Evolutionary conservation across 2,797 vertebrate genomes (phyloP).

Genomic region (Hipposideros larvatus): DNA sequence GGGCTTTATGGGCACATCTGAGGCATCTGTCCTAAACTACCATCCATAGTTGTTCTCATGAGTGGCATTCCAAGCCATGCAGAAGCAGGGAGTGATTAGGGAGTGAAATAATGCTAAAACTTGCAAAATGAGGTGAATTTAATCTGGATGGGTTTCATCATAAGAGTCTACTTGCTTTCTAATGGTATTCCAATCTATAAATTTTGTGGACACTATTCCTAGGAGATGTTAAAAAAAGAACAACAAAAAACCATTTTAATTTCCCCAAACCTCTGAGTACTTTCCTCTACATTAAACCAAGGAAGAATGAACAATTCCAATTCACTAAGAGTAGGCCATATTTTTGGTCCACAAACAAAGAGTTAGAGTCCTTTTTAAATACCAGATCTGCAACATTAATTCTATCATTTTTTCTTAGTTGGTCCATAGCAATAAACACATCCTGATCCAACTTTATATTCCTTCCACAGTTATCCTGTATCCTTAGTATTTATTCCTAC

Average conservation of each 20-base stretch:
- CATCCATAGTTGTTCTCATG: background rate
- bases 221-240: background rate
- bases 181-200: background rate
- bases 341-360: background rate
- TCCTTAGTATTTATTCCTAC: background rate
- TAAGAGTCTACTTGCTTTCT: constrained; percentile 4
- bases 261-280: background rate
- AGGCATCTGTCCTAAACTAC: background rate
- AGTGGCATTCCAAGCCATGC: background rate
- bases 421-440: background rate
- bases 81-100: background rate
- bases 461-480: background rate
- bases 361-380: background rate
- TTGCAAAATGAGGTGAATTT: background rate
- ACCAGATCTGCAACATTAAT: background rate
- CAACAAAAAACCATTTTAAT: too few species aligned
- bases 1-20: background rate
- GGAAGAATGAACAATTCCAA: background rate
- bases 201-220: background rate
- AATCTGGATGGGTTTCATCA: background rate
- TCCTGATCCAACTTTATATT: background rate
- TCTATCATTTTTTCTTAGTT: background rate
- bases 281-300: background rate
- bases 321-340: background rate
- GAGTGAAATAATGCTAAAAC: background rate